Evolutionary conservation across 1,140 invertebrate species (phyloP), one percentile per base, ranked within the genome.

Genomic region (Drosophila pallidifrons): DNA sequence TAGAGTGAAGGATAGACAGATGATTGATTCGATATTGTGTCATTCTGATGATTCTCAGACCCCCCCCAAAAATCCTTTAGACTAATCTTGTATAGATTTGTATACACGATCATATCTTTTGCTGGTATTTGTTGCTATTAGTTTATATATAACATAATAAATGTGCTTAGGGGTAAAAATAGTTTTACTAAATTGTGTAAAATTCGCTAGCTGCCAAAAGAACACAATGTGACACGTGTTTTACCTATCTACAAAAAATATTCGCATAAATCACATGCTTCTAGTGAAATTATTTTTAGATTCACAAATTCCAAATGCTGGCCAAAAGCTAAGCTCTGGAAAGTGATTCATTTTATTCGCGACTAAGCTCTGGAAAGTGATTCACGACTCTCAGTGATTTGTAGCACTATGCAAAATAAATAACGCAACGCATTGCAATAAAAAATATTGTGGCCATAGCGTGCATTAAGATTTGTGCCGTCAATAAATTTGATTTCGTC

Each of bases 291-390:
- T 8, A 51, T 51, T 51, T 51, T 47, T 28, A 4, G 25, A 20
- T 51, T 11, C 3, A 25, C 20, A 51, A 51, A 51, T 51, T 51
- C 16, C 4, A 28, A 25, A 28, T 51, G 25, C 47, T 51, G 25
- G 16, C 47, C 47, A 11, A 28, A 25, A 15, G 45, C 45, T 16
- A 16, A 15, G 45, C 16, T 47, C 45, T 47, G 15, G 49, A 20
- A 28, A 25, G 10, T 30, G 25, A 52, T n/a, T 30, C 49, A 52
- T 52, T 30, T 52, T 52, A 52, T 52, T 52, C 25, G 2, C 25
- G 10, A 3, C 49, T 52, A 16, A 13, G 45, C 45, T 47, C 45
- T 47, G 15, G 49, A 20, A 25, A 25, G 8, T 30, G 25, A 52
- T n/a, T 28, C 25, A 5, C 25, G 10, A 6, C 49, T 51, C 16